Base-by-base conservation (phyloP, 2,113 vertebrate species). In the Limnothrissa miodon region DNA sequence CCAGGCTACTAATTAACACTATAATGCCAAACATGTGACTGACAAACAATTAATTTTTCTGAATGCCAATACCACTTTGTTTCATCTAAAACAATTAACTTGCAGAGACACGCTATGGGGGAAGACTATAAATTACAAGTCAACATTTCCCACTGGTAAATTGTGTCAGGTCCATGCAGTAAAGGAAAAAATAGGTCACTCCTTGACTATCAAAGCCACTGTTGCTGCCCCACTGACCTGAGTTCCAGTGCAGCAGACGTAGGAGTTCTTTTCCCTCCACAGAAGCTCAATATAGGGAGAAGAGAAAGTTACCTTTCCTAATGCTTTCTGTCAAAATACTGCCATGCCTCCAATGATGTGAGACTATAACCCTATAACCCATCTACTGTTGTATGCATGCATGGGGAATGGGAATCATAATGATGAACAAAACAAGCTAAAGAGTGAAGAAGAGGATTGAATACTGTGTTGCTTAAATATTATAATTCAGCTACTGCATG, bases 251-350 rank as follows among this genome's bases (percentile, higher is more conserved):
- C 66, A 74, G 66, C 66, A 74, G 66, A 74, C 15, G 66, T 74
- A 74, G 29, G 66, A 74, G 33, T 36, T 74, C 66, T 74, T 74
- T 15, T 74, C 33, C 66, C 29, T 74, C 66, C 66, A 74, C 29
- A 74, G 33, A 74, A 74, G 66, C 66, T 74, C 66, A 74, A 74
- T 74, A 74, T 74, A 74, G 11, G 66, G 29, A 74, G 66, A 74
- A 74, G 66, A 74, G 66, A 74, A 36, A 74, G 33, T 74, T 15
- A 74, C 66, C 66, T 74, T 74, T 33, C 66, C 33, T 74, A 74
- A 29, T 74, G 66, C 2, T 29, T 36, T 13, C 13, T 39, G 66
- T 25, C 62, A 70, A 10, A 29, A 29, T 70, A n/a, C 56, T 33
- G 29, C 36, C 62, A 70, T 70, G 62, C 62, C 62, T 33, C n/a